Conservation (phyloP, 2,113 vertebrate species). For the Ornithorhynchus anatinus region DNA sequence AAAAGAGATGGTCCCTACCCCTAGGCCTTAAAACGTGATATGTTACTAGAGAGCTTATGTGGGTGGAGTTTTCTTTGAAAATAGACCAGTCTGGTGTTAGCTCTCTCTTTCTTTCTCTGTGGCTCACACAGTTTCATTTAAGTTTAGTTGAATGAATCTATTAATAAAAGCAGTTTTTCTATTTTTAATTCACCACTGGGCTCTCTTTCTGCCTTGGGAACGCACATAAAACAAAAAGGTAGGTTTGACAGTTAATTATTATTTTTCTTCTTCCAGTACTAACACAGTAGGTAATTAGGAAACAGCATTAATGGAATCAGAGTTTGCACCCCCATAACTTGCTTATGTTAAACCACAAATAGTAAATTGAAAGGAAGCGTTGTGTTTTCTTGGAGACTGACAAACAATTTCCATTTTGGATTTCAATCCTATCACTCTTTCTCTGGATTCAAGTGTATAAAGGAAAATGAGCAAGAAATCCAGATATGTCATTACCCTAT, state of each 20-base stretch:
- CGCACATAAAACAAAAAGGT: constrained; percentile 17
- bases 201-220: constrained; percentile 19
- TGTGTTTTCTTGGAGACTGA: not conserved
- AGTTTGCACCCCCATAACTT: not conserved
- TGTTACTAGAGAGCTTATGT: constrained; percentile 18
- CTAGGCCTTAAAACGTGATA: not conserved
- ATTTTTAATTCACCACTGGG: constrained; percentile 11
- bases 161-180: constrained; percentile 17
- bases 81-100: not conserved
- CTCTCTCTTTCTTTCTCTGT: not conserved
- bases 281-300: constrained; percentile 3
- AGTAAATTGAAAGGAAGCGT: not conserved
- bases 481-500: not conserved
- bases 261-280: not conserved
- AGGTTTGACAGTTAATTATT: constrained; percentile 14
- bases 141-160: not conserved
- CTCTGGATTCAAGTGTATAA: not conserved
- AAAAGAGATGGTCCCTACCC: constrained; percentile 11
- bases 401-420: not conserved
- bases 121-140: constrained; percentile 19
- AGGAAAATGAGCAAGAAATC: constrained; percentile 9
- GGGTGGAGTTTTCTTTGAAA: constrained; percentile 20
- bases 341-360: not conserved
- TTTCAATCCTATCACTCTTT: constrained; percentile 13
- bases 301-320: constrained; percentile 16